Base-by-base conservation (phyloP, 1,140 invertebrate species). In the Lepidurus couesii region DNA sequence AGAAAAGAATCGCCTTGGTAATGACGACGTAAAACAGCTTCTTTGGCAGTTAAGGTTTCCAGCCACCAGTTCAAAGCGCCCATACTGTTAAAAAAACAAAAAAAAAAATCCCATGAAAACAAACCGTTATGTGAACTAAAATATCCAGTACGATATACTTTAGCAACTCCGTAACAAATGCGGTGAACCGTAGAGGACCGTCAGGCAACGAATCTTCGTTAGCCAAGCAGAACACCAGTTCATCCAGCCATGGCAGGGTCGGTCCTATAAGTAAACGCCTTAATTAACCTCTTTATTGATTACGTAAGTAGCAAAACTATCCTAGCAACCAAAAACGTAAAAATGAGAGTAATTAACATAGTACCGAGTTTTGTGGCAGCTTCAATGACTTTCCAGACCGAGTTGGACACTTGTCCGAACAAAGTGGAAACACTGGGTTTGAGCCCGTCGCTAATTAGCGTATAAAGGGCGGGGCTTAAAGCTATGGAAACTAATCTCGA, bases 371-470 rank as follows among this genome's bases (percentile, higher is more conserved):
- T 92, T 24, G 92, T 91, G n/a, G 93, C 94, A 53, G 92, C 91
- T 86, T 95, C 94, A 8, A 95, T 91, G 89, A 89, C 85, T 86
- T 93, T 92, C 95, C 94, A 96, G 73, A 95, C 93, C 11, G 93
- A 95, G 83, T 96, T 94, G 76, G 91, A 89, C 44, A 95, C 91
- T 42, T 92, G 90, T 45, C 94, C 95, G 84, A 96, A 96, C 43
- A 93, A 90, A 0, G 94, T 95, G 82, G 93, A 91, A 26, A 95
- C 88, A 81, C 88, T 89, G 24, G 93, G 90, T 83, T 92, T 92
- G 9, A 96, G 86, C 1, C 93, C 93, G 84, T 96, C 92, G 80
- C 90, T 91, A 80, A 96, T 89, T 53, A 96, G 89, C 1, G 91
- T 90, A 82, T 94, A 94, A 1, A 96, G 85, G n/a, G 93, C 91